Evolutionary conservation across 2,888 invertebrate genomes (phyloP).

Genomic region (Camponotus fellah): DNA sequence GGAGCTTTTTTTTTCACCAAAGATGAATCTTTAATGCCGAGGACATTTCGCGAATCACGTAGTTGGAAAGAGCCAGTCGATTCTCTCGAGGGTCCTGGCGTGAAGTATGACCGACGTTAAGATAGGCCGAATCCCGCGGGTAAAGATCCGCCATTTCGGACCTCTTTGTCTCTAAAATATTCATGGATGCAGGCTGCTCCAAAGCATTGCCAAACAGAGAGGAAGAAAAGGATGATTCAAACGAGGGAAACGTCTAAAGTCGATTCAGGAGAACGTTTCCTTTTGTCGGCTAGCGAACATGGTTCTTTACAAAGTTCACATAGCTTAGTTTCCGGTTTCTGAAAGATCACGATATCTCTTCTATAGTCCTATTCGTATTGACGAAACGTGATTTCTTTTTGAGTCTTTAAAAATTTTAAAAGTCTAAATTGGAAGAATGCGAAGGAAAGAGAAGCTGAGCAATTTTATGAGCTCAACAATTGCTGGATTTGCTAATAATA

Average conservation of each 20-base stretch:
- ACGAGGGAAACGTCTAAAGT: conserved; percentile 43
- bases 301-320: conserved; percentile 24
- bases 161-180: conserved; percentile 75
- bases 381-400: not conserved
- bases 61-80: conserved; percentile 36
- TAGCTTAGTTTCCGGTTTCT: conserved; percentile 33
- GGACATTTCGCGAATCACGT: conserved; percentile 52
- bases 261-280: conserved; percentile 49
- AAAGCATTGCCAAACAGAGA: conserved; percentile 43
- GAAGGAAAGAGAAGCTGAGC: too few species aligned
- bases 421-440: not conserved
- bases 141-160: conserved; percentile 63
- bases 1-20: conserved; percentile 20
- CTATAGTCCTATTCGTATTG: conserved; percentile 1
- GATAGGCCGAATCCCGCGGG: conserved; percentile 66
- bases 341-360: not conserved
- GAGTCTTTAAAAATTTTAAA: not conserved
- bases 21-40: conserved; percentile 37
- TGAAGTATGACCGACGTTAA: conserved; percentile 73
- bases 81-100: conserved; percentile 62
- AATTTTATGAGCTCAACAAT: not conserved
- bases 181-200: conserved; percentile 69
- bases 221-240: conserved; percentile 23
- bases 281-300: conserved; percentile 20
- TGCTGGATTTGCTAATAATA: not conserved